Base-by-base conservation (phyloP, 1,140 invertebrate genomes). In the Saccostrea glomerata region DNA sequence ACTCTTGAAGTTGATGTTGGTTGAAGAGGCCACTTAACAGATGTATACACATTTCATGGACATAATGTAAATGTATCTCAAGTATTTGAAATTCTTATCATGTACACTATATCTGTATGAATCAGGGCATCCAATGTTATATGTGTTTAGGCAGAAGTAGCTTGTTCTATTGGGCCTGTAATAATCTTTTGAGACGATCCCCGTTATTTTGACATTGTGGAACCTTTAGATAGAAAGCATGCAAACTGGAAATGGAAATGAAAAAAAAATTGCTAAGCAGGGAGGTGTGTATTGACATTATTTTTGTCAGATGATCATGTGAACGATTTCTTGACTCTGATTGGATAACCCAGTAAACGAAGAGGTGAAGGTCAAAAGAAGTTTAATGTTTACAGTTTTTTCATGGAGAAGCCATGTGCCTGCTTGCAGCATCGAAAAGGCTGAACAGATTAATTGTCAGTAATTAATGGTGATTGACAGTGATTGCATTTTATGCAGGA, bases 381-480 rank as follows among this genome's bases (percentile, higher is more conserved):
- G 70, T 25, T 77, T 77, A 77, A 77, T 77, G 70, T 77, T 77
- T 77, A 77, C 70, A 77, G 70, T 77, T 77, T 77, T 36, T 77
- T 77, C 70, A 77, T 77, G 70, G 30, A 36, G 70, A 30, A 77
- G 70, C 70, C 70, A 77, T 77, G 70, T 77, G 70, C 70, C 70
- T 77, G 70, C 25, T 15, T 77, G 70, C 70, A 30, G 70, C 25
- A 77, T 77, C 30, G 70, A 30, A 77, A 77, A 77, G 25, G 11
- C 30, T 36, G 12, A 30, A 77, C 25, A 30, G 25, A 30, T 77
- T 77, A 77, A 25, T 30, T 30, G 25, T 30, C 70, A 77, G 70
- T 15, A 77, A 77, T 77, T 77, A 30, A 25, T 30, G 15, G 25
- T 15, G 13, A 36, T 77, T 77, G 70, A 77, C 70, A 77, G 70